Base-by-base conservation (phyloP, 2,797 vertebrate genomes). In the Sebastes aleutianus region DNA sequence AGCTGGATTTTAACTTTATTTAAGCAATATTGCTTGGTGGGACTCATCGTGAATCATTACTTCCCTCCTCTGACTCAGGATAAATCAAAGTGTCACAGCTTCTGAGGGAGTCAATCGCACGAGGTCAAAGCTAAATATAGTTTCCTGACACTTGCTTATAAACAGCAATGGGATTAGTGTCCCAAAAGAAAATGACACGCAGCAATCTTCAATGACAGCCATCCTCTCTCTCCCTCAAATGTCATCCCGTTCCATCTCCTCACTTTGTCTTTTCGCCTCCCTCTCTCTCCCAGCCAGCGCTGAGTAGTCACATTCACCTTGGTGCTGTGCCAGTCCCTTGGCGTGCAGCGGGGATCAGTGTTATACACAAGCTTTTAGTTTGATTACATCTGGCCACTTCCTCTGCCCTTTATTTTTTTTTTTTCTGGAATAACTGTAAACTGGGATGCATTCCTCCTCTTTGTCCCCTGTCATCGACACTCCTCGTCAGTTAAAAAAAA, bases 291-390 rank as follows among this genome's bases (percentile, higher is more conserved):
- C 70, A 56, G 59, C 65, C 67, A 56, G 59, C 65, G 65, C 87
- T 90, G 88, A 93, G 88, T 85, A 54, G 89, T 81, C 87, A 85
- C 89, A 87, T 92, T 92, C 91, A 90, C 93, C 94, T 95, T 95
- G 95, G 90, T 85, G 79, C 57, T 14, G 82, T 83, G 89, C 89
- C 91, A 93, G 88, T 90, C 64, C 50, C 74, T 88, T 89, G 86
- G 88, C 72, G 47, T 83, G 78, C 80, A 71, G 86, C 74, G 57
- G 74, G 68, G 76, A 61, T 85, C 87, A 75, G 83, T 89, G 81
- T 91, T 91, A 88, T 88, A 87, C 86, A 89, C 86, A 82, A 86
- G 95, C 95, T 96, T 95, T 96, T 96, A 96, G 93, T 89, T 89
- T 95, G 94, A 96, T 96, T 96, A 92, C 91, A 87, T 93, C 80